phyloP scores from a whole-genome alignment of 2,888 invertebrate species.

The Microplitis deprimator region DNA sequence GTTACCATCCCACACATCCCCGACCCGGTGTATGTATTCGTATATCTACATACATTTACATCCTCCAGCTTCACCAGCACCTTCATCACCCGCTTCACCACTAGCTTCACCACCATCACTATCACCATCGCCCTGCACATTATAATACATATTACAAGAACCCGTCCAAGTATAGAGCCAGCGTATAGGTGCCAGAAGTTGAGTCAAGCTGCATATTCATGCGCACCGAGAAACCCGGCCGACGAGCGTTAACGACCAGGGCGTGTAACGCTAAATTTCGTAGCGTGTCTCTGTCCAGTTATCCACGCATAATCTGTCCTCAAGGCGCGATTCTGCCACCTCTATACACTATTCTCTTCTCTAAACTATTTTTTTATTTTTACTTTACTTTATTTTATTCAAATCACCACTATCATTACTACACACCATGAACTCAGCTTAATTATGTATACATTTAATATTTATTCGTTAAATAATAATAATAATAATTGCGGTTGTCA shows the following conservation, averaged over 20 bases:
- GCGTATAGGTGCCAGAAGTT: constrained; percentile 26
- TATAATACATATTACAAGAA: constrained; percentile 29
- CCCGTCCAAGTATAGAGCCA: background rate
- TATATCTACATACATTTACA: constrained; percentile 10
- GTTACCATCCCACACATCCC: background rate
- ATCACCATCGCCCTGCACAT: constrained; percentile 3
- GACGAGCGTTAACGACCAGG: constrained; percentile 52
- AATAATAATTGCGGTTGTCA: background rate
- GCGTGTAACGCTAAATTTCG: constrained; percentile 54
- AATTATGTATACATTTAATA: background rate
- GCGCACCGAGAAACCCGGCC: constrained; percentile 44
- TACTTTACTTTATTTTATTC: background rate
- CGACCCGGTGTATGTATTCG: constrained; percentile 19
- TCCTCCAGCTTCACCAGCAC: background rate
- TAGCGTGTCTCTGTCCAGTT: constrained; percentile 53
- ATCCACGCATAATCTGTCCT: constrained; percentile 52
- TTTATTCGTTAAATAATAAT: background rate
- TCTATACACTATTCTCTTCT: constrained; percentile 13
- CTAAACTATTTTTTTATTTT: background rate
- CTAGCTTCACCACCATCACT: background rate
- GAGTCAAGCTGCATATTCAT: constrained; percentile 51
- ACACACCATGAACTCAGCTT: no score
- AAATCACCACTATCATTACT: background rate
- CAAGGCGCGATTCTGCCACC: constrained; percentile 38
- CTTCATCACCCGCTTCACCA: background rate